Conservation (phyloP, 2,888 invertebrate genomes). For the Eumacrocentrus americanus region DNA sequence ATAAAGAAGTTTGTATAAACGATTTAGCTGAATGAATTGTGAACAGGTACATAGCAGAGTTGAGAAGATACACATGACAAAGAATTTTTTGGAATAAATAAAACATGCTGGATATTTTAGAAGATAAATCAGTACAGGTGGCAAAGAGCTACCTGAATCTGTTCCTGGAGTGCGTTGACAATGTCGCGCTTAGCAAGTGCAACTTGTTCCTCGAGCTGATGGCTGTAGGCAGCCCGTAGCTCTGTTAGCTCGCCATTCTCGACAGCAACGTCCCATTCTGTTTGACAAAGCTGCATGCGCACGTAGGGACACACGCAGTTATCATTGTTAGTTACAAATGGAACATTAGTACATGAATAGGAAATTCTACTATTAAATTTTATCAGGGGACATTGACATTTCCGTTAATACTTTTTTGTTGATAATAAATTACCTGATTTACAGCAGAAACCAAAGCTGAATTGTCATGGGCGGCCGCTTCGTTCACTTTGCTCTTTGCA, state of each 20-base stretch:
- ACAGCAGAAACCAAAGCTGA: conserved; percentile 31
- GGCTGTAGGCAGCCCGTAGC: conserved; percentile 53
- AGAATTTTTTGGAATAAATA: background rate
- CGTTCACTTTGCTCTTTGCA: conserved; percentile 21
- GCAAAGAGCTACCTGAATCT: conserved; percentile 72
- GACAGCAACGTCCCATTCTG: conserved; percentile 53
- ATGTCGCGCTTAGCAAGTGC: conserved; percentile 72
- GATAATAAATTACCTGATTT: conserved; percentile 48
- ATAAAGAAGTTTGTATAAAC: background rate
- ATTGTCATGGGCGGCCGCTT: conserved; percentile 20
- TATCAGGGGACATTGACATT: background rate
- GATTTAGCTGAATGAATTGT: background rate
- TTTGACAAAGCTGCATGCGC: conserved; percentile 59
- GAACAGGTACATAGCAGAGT: background rate
- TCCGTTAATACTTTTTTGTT: background rate
- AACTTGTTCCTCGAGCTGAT: conserved; percentile 67
- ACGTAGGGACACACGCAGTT: conserved; percentile 39
- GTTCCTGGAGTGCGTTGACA: conserved; percentile 72
- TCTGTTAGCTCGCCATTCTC: conserved; percentile 54
- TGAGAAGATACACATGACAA: conserved; percentile 2
- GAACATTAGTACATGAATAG: conserved; percentile 17
- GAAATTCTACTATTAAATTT: background rate
- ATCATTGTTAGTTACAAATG: conserved; percentile 40
- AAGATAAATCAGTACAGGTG: conserved; percentile 23
- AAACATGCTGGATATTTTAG: background rate